Evolutionary conservation across 2,888 invertebrate species (phyloP), one percentile per base, ranked within the genome.

Genomic region (Athalia cordata): DNA sequence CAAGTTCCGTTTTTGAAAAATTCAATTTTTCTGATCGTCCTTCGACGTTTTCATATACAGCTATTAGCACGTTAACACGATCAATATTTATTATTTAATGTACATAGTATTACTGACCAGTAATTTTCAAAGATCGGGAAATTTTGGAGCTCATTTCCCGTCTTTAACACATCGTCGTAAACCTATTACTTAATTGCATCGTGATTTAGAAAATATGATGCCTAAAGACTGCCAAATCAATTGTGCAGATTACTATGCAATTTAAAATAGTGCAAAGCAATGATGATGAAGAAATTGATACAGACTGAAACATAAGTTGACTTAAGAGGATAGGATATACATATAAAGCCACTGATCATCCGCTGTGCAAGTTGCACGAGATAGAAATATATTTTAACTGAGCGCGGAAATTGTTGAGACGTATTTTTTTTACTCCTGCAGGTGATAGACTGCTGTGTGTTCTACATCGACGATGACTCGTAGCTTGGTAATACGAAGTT

Each of bases 231-330:
- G 13, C 65, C 65, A 7, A 65, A 65, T 47, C 47, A 3, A 47
- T 47, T 49, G 65, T 65, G 47, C 52, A 52, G 43, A 68, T 50
- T 55, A 11, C 55, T 55, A 55, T 55, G 4, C 55, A 55, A 55
- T 9, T 55, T 52, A 68, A 4, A 52, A 29, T 29, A 5, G 55
- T 55, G 52, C 55, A 68, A 13, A 52, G 3, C 55, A 15, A 68
- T 55, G 55, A 15, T 50, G 43, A 68, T 55, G 15, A 68, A n/a
- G 50, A 55, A 52, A 13, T 52, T 52, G 11, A 7, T 68, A 68
- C 68, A 68, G 68, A 68, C 68, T 68, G 68, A 68, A 68, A 68
- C 52, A 8, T 43, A 29, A 43, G 29, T 68, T 29, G 52, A 55
- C 29, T 68, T 29, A 29, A 29, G 29, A 29, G 29, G 29, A 29